These are phyloP conservation scores for Prolemur simus DNA, from an alignment of 2,113 vertebrate genomes.

Conservation along the genomic window DNA sequence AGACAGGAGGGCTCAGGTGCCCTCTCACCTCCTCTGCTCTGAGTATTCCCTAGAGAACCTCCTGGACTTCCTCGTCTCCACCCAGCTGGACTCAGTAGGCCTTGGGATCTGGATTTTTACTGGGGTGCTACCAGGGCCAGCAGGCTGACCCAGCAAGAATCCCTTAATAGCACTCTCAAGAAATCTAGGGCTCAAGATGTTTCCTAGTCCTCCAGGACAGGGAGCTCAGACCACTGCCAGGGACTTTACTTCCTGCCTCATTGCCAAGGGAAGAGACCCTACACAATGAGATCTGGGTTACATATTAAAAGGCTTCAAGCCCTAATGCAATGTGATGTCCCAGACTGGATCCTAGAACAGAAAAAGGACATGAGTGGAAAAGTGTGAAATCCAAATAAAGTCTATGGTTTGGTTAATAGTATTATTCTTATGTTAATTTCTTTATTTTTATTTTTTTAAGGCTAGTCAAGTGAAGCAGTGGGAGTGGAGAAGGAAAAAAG, in stretches of 20 bases:
- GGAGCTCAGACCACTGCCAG: neutral
- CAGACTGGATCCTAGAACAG: neutral
- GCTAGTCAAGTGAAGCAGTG: too few relatives aligned
- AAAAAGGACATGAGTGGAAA: neutral
- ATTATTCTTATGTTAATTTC: neutral
- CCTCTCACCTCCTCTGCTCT: neutral
- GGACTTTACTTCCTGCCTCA: neutral
- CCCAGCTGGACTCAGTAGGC: neutral
- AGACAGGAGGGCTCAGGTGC: neutral
- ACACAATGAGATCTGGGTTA: neutral
- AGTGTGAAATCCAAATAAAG: conserved; percentile 41
- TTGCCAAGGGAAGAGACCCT: neutral
- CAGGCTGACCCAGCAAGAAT: neutral
- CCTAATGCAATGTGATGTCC: neutral
- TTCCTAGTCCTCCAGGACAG: neutral
- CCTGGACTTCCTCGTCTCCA: neutral
- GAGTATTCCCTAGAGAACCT: neutral
- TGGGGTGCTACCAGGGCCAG: neutral
- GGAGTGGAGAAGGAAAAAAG: too few relatives aligned
- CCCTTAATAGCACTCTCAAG: neutral
- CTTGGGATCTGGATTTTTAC: neutral
- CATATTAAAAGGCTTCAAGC: neutral
- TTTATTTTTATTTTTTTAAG: neutral
- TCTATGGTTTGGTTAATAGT: neutral
- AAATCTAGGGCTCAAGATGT: conserved; percentile 33